Evolutionary conservation across 2,797 vertebrate species (phyloP).

Genomic region (Mormyrops attenuatus): DNA sequence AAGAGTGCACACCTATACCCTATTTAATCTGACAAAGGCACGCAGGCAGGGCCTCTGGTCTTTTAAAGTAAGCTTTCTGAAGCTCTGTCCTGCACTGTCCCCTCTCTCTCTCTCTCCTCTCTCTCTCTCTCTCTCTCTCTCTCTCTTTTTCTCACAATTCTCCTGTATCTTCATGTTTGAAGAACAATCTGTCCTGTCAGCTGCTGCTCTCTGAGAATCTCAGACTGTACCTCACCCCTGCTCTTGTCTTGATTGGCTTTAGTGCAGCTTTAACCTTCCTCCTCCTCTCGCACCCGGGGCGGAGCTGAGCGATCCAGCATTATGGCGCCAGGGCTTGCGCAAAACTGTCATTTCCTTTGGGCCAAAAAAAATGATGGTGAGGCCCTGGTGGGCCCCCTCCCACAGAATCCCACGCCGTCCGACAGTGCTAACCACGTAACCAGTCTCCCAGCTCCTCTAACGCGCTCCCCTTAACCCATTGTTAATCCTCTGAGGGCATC

Average conservation of each 20-base stretch:
- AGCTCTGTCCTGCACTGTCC: constrained; percentile 34
- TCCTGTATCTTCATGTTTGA: constrained; percentile 31
- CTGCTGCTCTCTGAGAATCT: constrained; percentile 38
- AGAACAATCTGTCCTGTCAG: constrained; percentile 28
- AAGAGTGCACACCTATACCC: not conserved
- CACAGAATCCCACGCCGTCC: constrained; percentile 17
- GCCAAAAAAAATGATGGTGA: constrained; percentile 95
- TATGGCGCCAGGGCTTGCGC: constrained; percentile 99
- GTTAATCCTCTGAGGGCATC: constrained; percentile 8
- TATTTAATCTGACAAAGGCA: not conserved
- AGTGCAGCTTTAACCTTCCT: constrained; percentile 88
- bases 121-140: constrained; percentile 31
- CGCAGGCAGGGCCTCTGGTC: not conserved
- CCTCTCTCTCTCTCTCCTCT: constrained; percentile 23
- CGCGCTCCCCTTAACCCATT: constrained; percentile 26
- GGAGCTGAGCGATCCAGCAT: constrained; percentile 90
- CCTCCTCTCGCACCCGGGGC: constrained; percentile 80
- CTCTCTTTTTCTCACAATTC: not conserved
- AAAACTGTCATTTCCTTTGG: constrained; percentile 99
- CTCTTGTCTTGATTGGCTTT: constrained; percentile 82
- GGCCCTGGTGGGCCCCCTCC: constrained; percentile 74
- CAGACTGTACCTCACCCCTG: constrained; percentile 42
- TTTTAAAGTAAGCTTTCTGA: not conserved
- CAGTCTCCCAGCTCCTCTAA: constrained; percentile 28
- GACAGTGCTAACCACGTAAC: constrained; percentile 16